Evolutionary conservation across 2,888 invertebrate genomes (phyloP), one percentile per base, ranked within the genome.

Genomic region (Agonopterix arenella): DNA sequence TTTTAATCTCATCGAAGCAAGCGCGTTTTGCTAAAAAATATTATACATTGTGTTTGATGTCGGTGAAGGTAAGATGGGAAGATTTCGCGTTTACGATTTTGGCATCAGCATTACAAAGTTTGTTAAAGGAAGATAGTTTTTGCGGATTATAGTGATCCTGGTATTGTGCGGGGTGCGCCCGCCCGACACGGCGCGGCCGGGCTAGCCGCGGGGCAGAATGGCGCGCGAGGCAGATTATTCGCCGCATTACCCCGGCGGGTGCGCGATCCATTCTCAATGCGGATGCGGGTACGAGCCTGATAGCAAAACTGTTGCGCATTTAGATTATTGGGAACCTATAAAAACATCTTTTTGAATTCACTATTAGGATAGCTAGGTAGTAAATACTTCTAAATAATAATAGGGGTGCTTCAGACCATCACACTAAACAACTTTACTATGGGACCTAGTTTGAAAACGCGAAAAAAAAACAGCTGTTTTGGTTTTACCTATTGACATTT

Each of bases 141-240:
- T 85, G 84, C 80, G 70, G 84, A 81, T 84, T 84, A 84, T 69
- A 69, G 64, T 60, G 71, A 78, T 73, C 65, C 57, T 54, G 52
- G 70, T 59, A 74, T 77, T 81, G 76, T 75, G 63, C 18, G 28
- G 28, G 28, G 28, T 28, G 28, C 28, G 5, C 28, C 28, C 28
- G 28, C 28, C 28, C 28, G 28, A 28, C 28, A 28, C 28, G 28
- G 5, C 54, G 64, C 57, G 54, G 52, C 70, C 59, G 74, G 76
- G 81, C 75, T 75, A 63, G 43, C 43, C 68, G 60, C 54, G 52
- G 52, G 66, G 69, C 62, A 71, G 64, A 50, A 67, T 69, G 75
- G 77, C 82, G 82, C 81, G 81, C 78, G 84, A 84, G 74, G 71
- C 76, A 83, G 84, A 84, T 86, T 85, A 85, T 66, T 65, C 80